These are phyloP conservation scores for Ramphastos sulfuratus DNA, from an alignment of 2,113 vertebrate species.

Conservation along the genomic window DNA sequence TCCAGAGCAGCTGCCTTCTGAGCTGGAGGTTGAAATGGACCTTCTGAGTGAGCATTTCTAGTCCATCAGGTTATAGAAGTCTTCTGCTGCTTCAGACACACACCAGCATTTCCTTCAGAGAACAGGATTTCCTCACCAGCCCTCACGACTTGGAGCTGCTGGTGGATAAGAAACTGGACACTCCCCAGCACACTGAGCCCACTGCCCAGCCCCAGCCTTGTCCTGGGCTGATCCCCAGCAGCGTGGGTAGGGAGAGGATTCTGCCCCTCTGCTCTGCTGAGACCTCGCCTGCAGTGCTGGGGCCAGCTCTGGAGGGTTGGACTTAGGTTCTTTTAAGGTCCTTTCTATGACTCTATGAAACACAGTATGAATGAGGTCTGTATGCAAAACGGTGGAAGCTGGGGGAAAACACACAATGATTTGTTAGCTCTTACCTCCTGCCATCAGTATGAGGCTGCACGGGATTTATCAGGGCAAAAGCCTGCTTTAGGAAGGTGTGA, in stretches of 20 bases:
- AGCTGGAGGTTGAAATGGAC: not conserved
- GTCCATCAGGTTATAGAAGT: not conserved
- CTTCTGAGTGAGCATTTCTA: not conserved
- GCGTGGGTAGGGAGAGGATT: too few relatives aligned
- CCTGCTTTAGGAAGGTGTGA: not conserved
- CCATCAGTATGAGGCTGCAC: too few relatives aligned
- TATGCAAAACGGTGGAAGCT: rapidly evolving
- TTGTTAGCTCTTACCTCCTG: not conserved
- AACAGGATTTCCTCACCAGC: too few relatives aligned
- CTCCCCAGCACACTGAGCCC: too few relatives aligned
- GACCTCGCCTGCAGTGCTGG: too few relatives aligned
- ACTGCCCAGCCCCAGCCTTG: too few relatives aligned
- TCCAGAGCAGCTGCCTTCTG: rapidly evolving
- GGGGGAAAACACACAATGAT: not conserved
- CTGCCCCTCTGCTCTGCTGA: too few relatives aligned
- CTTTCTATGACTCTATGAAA: not conserved
- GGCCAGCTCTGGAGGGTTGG: too few relatives aligned
- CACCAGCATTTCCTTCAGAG: not conserved
- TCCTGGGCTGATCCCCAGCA: too few relatives aligned
- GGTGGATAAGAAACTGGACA: too few relatives aligned
- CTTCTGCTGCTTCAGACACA: not conserved
- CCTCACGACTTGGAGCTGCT: too few relatives aligned
- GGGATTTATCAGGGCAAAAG: not conserved
- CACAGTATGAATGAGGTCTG: rapidly evolving
- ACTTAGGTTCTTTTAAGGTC: too few relatives aligned